Evolutionary conservation across 35 echinoderm and acorn worm genomes (phyloP).

Genomic region (Strongylocentrotus purpuratus): DNA sequence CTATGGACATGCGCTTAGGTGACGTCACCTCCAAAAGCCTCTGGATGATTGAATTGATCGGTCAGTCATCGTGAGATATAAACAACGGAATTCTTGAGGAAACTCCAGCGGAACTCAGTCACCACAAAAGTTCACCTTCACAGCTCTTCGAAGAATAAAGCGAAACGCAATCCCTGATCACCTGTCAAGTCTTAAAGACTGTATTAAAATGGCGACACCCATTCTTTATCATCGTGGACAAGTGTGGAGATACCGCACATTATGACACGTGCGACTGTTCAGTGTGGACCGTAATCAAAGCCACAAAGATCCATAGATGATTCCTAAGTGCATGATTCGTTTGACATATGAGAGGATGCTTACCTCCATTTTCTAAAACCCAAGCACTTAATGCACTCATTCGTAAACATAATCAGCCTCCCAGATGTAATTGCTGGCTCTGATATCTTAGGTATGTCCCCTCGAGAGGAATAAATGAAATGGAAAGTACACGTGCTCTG

Average conservation of each 20-base stretch:
- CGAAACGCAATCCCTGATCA: neutral
- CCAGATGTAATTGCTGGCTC: neutral
- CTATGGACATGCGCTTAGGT: neutral
- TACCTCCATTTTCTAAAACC: neutral
- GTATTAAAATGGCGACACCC: neutral
- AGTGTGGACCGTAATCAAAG: neutral
- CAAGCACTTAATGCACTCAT: neutral
- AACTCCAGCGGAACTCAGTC: neutral
- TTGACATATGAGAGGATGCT: neutral
- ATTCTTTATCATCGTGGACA: neutral
- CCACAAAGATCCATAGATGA: slow-evolving; percentile 1
- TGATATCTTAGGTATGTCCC: neutral
- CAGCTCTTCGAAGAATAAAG: neutral
- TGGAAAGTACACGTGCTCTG: neutral
- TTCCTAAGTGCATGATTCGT: neutral
- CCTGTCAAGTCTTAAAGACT: neutral
- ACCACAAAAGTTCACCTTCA: neutral
- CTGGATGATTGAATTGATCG: slow-evolving; percentile 2
- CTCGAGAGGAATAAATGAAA: neutral
- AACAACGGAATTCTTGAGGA: neutral
- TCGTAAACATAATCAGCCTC: neutral
- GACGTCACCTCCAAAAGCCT: neutral
- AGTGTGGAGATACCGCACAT: neutral
- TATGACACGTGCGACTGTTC: neutral
- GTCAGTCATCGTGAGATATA: neutral